Evolutionary conservation across 2,797 vertebrate genomes (phyloP).

Genomic region (Enteromius paludinosus): DNA sequence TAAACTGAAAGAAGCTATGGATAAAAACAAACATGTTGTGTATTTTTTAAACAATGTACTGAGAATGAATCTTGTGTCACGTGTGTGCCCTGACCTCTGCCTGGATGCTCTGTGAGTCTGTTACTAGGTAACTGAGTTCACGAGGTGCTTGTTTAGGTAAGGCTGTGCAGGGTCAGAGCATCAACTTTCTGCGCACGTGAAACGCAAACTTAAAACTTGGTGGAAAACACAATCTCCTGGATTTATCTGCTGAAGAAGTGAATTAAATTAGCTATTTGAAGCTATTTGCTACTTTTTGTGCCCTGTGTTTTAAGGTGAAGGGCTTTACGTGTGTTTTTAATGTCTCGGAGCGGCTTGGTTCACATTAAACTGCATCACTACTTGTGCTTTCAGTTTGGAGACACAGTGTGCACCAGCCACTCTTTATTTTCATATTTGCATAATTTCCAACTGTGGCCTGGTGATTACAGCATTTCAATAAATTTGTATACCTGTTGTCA

Average conservation of each 20-base stretch:
- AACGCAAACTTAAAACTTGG: slow-evolving; percentile 1
- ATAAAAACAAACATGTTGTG: not conserved
- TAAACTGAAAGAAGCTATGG: not conserved
- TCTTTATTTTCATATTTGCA: not conserved
- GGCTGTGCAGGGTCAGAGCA: not conserved
- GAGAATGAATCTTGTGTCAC: not conserved
- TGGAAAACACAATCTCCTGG: not conserved
- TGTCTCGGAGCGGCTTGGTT: not conserved
- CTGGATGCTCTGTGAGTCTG: not conserved
- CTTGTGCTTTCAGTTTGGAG: not conserved
- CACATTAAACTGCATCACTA: not conserved
- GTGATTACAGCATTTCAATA: not conserved
- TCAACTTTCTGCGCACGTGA: not conserved
- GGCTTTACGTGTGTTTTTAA: not conserved
- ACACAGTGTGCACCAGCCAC: not conserved
- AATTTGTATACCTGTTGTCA: not conserved
- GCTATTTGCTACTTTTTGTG: not conserved
- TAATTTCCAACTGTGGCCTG: not conserved
- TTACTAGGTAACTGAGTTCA: not conserved
- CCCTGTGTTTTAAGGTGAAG: not conserved
- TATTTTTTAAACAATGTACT: not conserved
- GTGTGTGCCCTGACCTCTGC: not conserved
- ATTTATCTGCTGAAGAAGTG: not conserved
- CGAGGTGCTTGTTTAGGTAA: not conserved
- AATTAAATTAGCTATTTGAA: not conserved